Evolutionary conservation across 2,888 invertebrate genomes (phyloP).

Genomic region (Julus scandinavius): DNA sequence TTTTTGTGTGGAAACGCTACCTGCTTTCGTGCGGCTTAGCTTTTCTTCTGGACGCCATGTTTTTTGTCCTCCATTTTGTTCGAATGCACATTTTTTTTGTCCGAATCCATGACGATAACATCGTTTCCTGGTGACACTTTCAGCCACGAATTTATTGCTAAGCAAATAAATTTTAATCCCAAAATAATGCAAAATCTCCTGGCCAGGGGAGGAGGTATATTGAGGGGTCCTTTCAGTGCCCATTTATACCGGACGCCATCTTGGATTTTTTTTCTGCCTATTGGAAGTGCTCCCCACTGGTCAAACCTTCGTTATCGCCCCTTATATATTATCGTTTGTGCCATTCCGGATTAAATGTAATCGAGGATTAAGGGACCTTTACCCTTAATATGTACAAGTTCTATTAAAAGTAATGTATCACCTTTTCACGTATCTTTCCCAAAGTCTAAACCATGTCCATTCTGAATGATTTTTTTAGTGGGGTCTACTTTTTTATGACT

Average conservation of each 20-base stretch:
- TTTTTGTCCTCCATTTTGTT: neutral
- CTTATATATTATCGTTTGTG: neutral
- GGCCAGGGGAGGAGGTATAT: neutral
- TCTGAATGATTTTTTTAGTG: neutral
- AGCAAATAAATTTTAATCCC: conserved; percentile 46
- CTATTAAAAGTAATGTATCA: no score
- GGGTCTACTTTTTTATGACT: no score
- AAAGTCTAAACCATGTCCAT: no score
- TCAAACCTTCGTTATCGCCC: neutral
- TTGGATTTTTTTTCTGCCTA: neutral
- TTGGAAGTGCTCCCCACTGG: neutral
- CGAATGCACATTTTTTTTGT: neutral
- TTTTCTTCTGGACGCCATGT: neutral
- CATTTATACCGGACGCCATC: neutral
- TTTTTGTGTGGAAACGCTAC: neutral
- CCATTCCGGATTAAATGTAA: no score
- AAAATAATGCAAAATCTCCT: conserved; percentile 15
- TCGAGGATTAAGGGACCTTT: neutral
- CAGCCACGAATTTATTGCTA: conserved; percentile 41
- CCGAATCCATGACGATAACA: neutral
- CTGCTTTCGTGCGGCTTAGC: conserved; percentile 7
- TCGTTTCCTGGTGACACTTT: conserved; percentile 33
- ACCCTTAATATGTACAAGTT: no score
- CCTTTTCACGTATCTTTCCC: no score
- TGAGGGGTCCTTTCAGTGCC: neutral